phyloP scores from a whole-genome alignment of 1,140 invertebrate genomes.

The Trichoplusia ni region DNA sequence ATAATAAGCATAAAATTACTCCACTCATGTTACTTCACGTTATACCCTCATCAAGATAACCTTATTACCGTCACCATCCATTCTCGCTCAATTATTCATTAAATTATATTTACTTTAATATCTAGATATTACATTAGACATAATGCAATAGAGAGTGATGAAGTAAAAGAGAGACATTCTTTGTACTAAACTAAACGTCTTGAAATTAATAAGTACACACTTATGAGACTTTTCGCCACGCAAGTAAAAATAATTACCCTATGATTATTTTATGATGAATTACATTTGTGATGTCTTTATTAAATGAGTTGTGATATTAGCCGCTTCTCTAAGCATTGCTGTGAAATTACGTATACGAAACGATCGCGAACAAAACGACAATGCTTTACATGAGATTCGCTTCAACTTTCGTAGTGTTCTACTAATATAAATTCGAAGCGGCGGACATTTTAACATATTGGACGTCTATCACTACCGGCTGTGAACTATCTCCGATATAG shows the following conservation, averaged over 20 bases:
- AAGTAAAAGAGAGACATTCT: slow-evolving; percentile 77
- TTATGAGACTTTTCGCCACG: slow-evolving; percentile 69
- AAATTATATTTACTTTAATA: slow-evolving; percentile 57
- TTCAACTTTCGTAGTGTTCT: slow-evolving; percentile 9
- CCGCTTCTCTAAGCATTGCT: slow-evolving; percentile 16
- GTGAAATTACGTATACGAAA: slow-evolving; percentile 30
- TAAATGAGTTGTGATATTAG: slow-evolving; percentile 58
- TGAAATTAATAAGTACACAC: slow-evolving; percentile 71
- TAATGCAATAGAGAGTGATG: slow-evolving; percentile 77
- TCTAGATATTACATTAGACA: slow-evolving; percentile 58
- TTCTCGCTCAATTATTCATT: slow-evolving; percentile 57
- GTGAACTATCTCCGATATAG: slow-evolving; percentile 6
- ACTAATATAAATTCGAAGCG: slow-evolving; percentile 18
- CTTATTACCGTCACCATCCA: slow-evolving; percentile 58
- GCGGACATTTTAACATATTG: neutral
- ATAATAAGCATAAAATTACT: no score
- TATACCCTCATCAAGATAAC: slow-evolving; percentile 49
- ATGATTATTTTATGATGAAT: slow-evolving; percentile 52
- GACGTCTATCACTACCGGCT: neutral
- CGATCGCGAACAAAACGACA: slow-evolving; percentile 14
- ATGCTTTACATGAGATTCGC: slow-evolving; percentile 49
- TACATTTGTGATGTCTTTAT: slow-evolving; percentile 68
- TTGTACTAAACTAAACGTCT: slow-evolving; percentile 73
- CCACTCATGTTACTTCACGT: no score
- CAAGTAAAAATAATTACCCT: slow-evolving; percentile 40